Evolutionary conservation across 2,113 vertebrate genomes (phyloP).

Genomic region (Antennarius striatus): DNA sequence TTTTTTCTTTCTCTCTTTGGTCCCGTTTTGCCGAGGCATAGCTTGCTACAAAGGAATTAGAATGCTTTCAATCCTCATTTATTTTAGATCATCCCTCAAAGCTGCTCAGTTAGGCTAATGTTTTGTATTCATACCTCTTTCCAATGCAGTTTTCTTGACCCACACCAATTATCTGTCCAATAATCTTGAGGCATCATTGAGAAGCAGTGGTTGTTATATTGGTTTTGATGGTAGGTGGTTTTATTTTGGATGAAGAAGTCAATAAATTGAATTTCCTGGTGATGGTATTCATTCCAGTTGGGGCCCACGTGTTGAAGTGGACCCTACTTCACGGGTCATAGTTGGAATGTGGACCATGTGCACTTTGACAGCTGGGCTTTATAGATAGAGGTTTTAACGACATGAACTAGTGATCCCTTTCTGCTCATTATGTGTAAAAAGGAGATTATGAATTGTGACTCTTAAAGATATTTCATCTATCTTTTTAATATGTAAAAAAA

Average conservation of each 20-base stretch:
- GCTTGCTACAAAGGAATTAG: conserved; percentile 37
- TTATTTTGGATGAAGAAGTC: neutral
- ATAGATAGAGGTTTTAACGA: neutral
- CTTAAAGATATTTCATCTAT: neutral
- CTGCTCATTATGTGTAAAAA: neutral
- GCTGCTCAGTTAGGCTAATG: conserved; percentile 35
- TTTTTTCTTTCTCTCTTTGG: conserved; percentile 36
- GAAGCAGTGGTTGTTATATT: neutral
- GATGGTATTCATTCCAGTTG: conserved; percentile 13
- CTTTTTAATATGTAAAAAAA: conserved; percentile 5
- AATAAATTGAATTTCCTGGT: neutral
- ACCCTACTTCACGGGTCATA: conserved; percentile 28
- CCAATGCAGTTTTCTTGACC: conserved; percentile 23
- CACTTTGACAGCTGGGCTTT: conserved; percentile 29
- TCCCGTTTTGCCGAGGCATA: conserved; percentile 36
- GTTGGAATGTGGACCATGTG: conserved; percentile 47
- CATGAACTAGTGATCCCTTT: neutral
- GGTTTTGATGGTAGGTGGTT: neutral
- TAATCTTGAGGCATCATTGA: neutral
- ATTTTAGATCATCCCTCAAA: conserved; percentile 51
- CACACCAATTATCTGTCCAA: conserved; percentile 2
- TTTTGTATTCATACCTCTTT: conserved; percentile 40
- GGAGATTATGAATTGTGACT: neutral
- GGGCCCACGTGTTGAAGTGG: conserved; percentile 22
- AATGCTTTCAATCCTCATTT: conserved; percentile 47